Conservation (phyloP, 2,797 vertebrate genomes). For the Steatocranus sp. region DNA sequence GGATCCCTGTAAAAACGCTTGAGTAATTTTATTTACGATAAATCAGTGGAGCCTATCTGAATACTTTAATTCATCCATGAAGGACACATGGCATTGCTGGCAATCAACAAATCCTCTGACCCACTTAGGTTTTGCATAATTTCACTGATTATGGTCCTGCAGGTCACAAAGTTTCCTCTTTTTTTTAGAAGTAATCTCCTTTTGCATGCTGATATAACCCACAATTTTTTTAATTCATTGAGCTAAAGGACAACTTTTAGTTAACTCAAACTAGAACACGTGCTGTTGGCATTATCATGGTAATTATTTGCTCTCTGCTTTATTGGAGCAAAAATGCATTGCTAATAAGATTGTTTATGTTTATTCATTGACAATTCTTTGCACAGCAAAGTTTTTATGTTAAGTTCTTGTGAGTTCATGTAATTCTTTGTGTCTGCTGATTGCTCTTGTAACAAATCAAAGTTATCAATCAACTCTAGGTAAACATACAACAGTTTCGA, state of each 20-base stretch:
- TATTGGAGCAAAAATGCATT: not conserved
- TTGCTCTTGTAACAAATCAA: not conserved
- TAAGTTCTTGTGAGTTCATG: not conserved
- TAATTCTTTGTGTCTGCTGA: not conserved
- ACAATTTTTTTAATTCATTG: not conserved
- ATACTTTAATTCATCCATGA: not conserved
- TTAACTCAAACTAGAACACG: not conserved
- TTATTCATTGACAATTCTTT: not conserved
- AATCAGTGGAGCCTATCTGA: not conserved
- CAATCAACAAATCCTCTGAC: not conserved
- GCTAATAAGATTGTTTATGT: not conserved
- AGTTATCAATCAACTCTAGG: constrained; percentile 42
- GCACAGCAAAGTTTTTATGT: not conserved
- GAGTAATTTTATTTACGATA: not conserved
- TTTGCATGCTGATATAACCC: not conserved
- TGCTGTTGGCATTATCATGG: not conserved
- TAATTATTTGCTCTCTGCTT: not conserved
- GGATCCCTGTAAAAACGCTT: not conserved
- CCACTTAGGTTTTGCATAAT: not conserved
- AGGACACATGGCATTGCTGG: not conserved
- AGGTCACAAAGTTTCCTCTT: not conserved
- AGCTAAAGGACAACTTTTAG: not conserved
- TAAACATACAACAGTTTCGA: constrained; percentile 51
- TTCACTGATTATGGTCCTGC: not conserved
- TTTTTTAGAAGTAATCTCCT: not conserved